Conservation (phyloP, 2,113 vertebrate species). For the Caretta caretta region DNA sequence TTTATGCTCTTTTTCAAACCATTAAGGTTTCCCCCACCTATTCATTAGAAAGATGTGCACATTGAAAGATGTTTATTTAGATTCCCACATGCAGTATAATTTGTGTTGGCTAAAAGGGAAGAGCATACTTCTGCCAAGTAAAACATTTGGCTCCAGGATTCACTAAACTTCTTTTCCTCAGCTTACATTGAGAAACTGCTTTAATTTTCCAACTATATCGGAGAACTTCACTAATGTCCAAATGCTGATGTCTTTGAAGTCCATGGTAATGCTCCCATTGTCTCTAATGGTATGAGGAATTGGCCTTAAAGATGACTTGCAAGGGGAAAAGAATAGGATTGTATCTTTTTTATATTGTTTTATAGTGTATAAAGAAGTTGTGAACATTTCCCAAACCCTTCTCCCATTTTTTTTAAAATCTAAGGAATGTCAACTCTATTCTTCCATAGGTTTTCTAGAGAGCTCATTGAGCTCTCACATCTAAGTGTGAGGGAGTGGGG, state of each 20-base stretch:
- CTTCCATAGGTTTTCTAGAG: not conserved
- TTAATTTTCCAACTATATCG: not conserved
- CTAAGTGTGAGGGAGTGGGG: not conserved
- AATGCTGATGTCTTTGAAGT: not conserved
- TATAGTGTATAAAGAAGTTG: not conserved
- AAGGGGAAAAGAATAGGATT: not conserved
- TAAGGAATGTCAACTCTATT: not conserved
- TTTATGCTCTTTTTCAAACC: not conserved
- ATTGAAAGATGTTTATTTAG: not conserved
- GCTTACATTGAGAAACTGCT: not conserved
- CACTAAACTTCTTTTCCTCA: not conserved
- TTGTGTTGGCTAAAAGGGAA: not conserved
- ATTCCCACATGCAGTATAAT: not conserved
- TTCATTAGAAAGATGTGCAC: slow-evolving; percentile 17
- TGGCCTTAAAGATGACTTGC: not conserved
- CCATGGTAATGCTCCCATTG: not conserved
- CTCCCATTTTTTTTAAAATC: not conserved
- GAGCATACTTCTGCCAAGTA: fast-evolving
- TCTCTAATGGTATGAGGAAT: not conserved
- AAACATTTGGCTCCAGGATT: not conserved
- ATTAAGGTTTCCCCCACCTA: not conserved
- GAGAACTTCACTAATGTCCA: fast-evolving
- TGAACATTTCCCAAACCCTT: not conserved
- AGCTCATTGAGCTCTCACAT: not conserved
- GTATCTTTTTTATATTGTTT: not conserved